Conservation (phyloP, 2,113 vertebrate species). For the Chaetorhynchus papuensis region DNA sequence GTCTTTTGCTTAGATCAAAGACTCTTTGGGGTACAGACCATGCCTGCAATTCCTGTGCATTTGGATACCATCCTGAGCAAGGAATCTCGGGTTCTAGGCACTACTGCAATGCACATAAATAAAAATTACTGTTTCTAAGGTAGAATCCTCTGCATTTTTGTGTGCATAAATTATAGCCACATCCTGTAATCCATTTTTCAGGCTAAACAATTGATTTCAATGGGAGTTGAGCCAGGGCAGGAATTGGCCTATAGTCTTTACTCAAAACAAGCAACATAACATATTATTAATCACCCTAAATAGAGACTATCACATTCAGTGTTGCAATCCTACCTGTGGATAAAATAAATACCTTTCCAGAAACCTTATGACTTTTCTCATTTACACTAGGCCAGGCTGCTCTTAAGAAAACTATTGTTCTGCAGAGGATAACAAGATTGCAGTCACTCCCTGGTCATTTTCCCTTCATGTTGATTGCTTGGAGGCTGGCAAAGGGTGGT, state of each 20-base stretch:
- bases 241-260: not conserved
- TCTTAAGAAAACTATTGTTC: not conserved
- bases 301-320: not conserved
- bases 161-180: slow-evolving; percentile 30
- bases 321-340: not conserved
- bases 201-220: slow-evolving; percentile 40
- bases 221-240: slow-evolving; percentile 18
- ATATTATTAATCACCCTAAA: slow-evolving; percentile 49
- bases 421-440: not conserved
- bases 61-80: not conserved
- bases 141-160: not conserved
- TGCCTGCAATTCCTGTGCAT: not conserved
- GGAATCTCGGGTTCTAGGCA: not conserved
- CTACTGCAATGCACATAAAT: not conserved
- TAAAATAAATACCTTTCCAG: slow-evolving; percentile 34
- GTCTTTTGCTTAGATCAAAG: slow-evolving; percentile 32
- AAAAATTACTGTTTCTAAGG: slow-evolving; percentile 12
- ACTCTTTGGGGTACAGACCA: not conserved
- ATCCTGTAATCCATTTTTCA: slow-evolving; percentile 44
- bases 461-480: not conserved
- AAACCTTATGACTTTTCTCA: slow-evolving; percentile 13
- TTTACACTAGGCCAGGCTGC: not conserved
- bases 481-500: not conserved
- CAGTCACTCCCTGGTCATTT: not conserved
- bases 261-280: slow-evolving; percentile 23